Conservation (phyloP, 2,888 invertebrate species). For the Poecilus cupreus region DNA sequence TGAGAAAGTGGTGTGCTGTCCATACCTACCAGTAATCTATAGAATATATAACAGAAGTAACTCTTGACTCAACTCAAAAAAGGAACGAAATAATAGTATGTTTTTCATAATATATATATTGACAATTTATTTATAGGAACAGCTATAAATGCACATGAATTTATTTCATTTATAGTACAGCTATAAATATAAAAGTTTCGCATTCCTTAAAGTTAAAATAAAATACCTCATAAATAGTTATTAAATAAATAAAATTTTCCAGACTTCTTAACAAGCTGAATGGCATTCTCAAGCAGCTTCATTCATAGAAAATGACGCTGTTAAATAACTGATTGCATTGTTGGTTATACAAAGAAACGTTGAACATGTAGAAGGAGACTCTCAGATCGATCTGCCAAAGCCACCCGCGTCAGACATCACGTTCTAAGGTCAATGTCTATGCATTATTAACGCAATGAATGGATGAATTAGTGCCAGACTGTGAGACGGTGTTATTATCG, state of each 20-base stretch:
- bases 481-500: background rate
- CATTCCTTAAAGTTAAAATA: no score
- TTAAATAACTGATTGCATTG: constrained; percentile 10
- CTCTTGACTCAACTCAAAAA: no score
- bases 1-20: no score
- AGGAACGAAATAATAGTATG: no score
- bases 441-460: constrained; percentile 1
- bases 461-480: constrained; percentile 10
- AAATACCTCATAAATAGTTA: no score
- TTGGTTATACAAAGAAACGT: background rate
- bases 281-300: background rate
- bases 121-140: no score
- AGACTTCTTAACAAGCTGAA: background rate
- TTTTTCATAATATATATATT: no score
- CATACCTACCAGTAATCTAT: no score
- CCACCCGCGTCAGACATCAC: background rate
- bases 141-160: no score
- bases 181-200: no score
- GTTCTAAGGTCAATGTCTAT: constrained; percentile 20
- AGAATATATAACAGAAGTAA: no score
- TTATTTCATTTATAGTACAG: no score
- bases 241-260: background rate
- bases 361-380: background rate
- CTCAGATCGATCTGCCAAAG: background rate
- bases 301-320: background rate